Percentiles rank a stretch among this genome's conserved stretches.
phyloP scores from a whole-genome alignment of 2,888 invertebrate species.

The Scaptomyza polygonia region DNA sequence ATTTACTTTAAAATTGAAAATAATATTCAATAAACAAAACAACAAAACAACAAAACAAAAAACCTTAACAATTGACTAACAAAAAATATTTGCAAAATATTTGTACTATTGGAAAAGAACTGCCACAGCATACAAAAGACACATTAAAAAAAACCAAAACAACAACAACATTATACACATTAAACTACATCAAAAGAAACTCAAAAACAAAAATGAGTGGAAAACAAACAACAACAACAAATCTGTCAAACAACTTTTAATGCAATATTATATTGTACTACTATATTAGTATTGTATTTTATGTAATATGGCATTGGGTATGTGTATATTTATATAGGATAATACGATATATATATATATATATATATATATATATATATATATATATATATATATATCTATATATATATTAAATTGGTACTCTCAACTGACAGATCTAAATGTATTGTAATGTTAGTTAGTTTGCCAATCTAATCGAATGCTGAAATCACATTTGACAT shows the following conservation, averaged over 20 bases:
- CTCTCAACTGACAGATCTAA: slow-evolving; percentile 55
- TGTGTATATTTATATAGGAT: slow-evolving; percentile 31
- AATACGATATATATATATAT: slow-evolving; percentile 40
- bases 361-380: slow-evolving; percentile 33
- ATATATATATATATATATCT: slow-evolving; percentile 30
- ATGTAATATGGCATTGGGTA: slow-evolving; percentile 33
- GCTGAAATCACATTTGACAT: slow-evolving; percentile 49
- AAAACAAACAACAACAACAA: slow-evolving; percentile 17
- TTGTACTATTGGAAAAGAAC: slow-evolving; percentile 82
- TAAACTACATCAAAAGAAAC: slow-evolving; percentile 32
- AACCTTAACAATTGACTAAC: slow-evolving; percentile 75
- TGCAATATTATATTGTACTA: slow-evolving; percentile 76
- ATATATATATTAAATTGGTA: slow-evolving; percentile 43
- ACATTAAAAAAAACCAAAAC: slow-evolving; percentile 49
- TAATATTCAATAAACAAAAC: slow-evolving; percentile 59
- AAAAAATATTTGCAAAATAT: slow-evolving; percentile 74
- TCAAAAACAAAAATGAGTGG: slow-evolving; percentile 44
- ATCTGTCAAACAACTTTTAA: slow-evolving; percentile 55
- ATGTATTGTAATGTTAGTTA: slow-evolving; percentile 62
- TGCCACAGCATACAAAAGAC: slow-evolving; percentile 78
- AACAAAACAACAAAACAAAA: slow-evolving; percentile 39
- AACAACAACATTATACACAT: slow-evolving; percentile 25
- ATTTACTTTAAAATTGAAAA: slow-evolving; percentile 82
- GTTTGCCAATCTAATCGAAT: slow-evolving; percentile 63
- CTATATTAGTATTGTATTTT: slow-evolving; percentile 56